Conservation (phyloP, 2,113 vertebrate genomes). For the Rutilus rutilus region DNA sequence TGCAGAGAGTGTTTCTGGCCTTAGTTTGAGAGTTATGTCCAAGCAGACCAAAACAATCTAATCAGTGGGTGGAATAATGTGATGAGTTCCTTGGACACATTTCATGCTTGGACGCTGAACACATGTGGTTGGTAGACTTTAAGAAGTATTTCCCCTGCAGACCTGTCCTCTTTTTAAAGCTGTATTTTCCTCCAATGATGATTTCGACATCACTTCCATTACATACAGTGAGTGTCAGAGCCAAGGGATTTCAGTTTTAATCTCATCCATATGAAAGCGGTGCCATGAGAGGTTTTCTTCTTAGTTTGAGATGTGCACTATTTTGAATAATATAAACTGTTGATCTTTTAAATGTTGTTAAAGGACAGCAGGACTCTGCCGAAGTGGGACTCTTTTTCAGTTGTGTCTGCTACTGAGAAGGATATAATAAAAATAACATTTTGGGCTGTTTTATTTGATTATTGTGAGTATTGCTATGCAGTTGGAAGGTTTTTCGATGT, state of each 20-base stretch:
- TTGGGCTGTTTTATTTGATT: neutral
- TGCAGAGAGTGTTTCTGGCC: neutral
- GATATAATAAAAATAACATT: neutral
- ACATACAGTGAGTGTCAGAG: slow-evolving; percentile 18
- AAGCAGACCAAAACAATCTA: slow-evolving; percentile 8
- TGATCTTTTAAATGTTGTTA: slow-evolving; percentile 17
- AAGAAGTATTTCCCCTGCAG: neutral
- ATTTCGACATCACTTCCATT: slow-evolving; percentile 15
- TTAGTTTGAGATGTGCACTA: slow-evolving; percentile 7
- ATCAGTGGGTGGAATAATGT: slow-evolving; percentile 26
- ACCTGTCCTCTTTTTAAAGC: slow-evolving; percentile 19
- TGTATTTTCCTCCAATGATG: neutral
- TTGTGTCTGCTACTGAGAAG: neutral
- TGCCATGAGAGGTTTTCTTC: slow-evolving; percentile 42
- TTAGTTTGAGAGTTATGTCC: slow-evolving; percentile 1
- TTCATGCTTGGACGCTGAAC: neutral
- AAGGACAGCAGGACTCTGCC: neutral
- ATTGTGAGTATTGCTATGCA: neutral
- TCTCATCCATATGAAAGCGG: slow-evolving; percentile 36
- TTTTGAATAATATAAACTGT: slow-evolving; percentile 4
- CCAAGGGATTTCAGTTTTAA: slow-evolving; percentile 22
- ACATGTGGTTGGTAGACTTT: neutral
- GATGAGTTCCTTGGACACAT: neutral
- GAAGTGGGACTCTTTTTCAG: too few relatives aligned
- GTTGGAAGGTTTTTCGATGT: neutral